Base-by-base conservation (phyloP, 2,888 invertebrate species). In the Pecten maximus region DNA sequence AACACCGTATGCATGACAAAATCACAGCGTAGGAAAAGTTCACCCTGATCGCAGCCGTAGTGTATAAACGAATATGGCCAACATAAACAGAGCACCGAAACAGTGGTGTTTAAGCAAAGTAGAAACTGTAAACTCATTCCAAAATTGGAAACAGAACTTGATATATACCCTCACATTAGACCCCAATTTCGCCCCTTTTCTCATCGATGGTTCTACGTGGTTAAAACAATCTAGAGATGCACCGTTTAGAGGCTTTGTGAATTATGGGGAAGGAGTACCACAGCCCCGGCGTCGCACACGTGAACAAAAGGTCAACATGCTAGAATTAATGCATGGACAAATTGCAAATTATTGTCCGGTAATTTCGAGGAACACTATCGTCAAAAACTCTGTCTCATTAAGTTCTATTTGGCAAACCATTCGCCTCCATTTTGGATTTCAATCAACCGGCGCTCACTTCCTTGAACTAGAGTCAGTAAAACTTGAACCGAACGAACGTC, bases 381-480 rank as follows among this genome's bases (percentile, higher is more conserved):
- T 92, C 0, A 91, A 92, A 89, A 92, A 92, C 40, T 92, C 92
- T 2, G 92, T 92, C 0, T 92, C 91, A 19, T 23, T 93, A 8
- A 28, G 87, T 39, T 74, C 44, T 74, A 90, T 93, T 6, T 93
- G 94, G 93, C 92, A 93, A 54, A 54, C 91, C 0, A 91, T 93
- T 28, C 19, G 92, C 2, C 86, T 90, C 16, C 93, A 93, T 88
- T 93, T 89, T 89, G 92, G 93, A 2, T 92, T 94, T 40, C 94
- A 93, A 44, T 89, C 92, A 15, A 91, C 92, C 1, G n/a, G n/a
- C n/a, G n/a, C n/a, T n/a, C n/a, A n/a, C n/a, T 93, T 94, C 87
- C 40, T 93, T 8, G 91, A 94, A 39, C 92, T 91, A 88, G 60
- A 89, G 2, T 28, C 23, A 12, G 92, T 94, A 40, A 28, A 89